Evolutionary conservation across 2,888 invertebrate genomes (phyloP).

Genomic region (Nemoura dubitans): DNA sequence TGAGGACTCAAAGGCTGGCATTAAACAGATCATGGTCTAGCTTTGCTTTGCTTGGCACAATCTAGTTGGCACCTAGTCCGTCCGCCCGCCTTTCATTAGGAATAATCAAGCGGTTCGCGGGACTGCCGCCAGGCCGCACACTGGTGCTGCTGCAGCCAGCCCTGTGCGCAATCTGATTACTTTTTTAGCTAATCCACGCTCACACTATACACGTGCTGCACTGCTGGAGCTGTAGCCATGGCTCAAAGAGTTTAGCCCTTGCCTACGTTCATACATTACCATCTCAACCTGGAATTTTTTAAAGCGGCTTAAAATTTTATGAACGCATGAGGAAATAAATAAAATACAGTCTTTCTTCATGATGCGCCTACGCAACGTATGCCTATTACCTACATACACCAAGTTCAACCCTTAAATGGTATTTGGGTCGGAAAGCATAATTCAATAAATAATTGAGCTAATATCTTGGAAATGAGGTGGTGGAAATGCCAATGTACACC

Average conservation of each 20-base stretch:
- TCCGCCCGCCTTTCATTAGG: background rate
- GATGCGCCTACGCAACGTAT: no score
- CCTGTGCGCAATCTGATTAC: background rate
- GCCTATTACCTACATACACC: no score
- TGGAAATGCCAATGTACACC: no score
- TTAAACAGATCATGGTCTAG: background rate
- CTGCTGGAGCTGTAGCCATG: background rate
- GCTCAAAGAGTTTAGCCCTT: background rate
- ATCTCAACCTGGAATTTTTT: no score
- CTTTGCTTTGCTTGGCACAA: background rate
- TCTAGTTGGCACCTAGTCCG: background rate
- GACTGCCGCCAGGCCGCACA: background rate
- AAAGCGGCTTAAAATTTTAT: no score
- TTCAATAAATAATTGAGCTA: no score
- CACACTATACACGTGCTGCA: background rate
- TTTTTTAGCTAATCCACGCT: background rate
- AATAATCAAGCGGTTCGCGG: background rate
- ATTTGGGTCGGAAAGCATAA: no score
- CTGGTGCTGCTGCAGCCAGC: background rate
- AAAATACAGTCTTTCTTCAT: no score
- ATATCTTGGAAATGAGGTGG: no score
- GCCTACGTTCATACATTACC: background rate
- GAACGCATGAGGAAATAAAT: no score
- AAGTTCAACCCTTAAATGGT: no score
- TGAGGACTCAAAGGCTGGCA: background rate